phyloP scores from a whole-genome alignment of 2,797 vertebrate genomes.

The Onychomys leucogaster region DNA sequence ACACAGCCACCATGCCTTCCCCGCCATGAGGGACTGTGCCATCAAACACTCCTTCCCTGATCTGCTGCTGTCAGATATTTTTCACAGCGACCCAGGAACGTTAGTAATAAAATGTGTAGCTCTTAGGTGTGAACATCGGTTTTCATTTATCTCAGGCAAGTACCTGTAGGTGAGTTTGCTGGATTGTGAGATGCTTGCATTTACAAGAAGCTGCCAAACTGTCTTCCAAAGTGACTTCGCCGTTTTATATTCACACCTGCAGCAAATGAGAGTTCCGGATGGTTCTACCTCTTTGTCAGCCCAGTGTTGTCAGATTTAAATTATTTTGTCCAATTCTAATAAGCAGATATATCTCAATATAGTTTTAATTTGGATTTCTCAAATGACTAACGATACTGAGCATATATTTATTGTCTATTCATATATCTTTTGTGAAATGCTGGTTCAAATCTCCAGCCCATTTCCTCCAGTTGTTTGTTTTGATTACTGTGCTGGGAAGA shows the following conservation, averaged over 20 bases:
- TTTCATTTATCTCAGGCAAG: neutral
- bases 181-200: neutral
- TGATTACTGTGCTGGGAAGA: neutral
- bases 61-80: neutral
- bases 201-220: neutral
- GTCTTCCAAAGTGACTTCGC: neutral
- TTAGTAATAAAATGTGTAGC: neutral
- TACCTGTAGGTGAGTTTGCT: neutral
- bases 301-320: neutral
- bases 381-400: slow-evolving; percentile 19
- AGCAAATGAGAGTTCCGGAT: neutral
- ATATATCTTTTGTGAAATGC: slow-evolving; percentile 41
- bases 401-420: slow-evolving; percentile 6
- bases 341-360: slow-evolving; percentile 45
- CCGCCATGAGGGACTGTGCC: neutral
- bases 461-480: slow-evolving; percentile 15
- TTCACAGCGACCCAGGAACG: neutral
- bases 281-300: neutral
- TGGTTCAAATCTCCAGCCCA: slow-evolving; percentile 33
- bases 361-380: slow-evolving; percentile 68
- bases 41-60: neutral
- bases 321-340: slow-evolving; percentile 34
- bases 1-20: neutral
- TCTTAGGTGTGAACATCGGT: neutral
- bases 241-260: neutral